A percentile compares a stretch with the other conserved stretches of the same genome.
phyloP scores from a whole-genome alignment of 1,140 invertebrate genomes.

The Melitaea cinxia region DNA sequence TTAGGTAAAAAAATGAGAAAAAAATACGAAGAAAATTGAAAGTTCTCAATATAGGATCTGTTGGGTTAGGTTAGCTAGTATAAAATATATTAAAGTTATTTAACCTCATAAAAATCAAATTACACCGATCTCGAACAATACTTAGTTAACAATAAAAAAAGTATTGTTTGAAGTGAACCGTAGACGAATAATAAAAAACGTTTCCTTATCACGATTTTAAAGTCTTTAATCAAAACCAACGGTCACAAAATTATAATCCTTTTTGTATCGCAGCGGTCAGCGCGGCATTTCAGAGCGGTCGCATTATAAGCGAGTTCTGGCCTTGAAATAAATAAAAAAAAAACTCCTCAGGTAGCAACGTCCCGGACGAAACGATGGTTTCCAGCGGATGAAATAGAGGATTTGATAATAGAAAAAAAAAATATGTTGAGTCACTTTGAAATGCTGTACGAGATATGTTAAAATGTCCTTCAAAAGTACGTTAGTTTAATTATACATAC shows the following conservation, averaged over 20 bases:
- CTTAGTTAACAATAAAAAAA: conserved; percentile 1
- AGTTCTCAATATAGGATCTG: background rate
- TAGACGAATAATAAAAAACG: conserved; percentile 2
- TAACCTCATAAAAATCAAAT: background rate
- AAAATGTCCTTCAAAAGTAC: background rate
- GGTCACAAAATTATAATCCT: conserved; percentile 28
- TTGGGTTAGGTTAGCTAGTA: background rate
- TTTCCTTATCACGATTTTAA: conserved; percentile 18
- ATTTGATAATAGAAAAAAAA: conserved; percentile 13
- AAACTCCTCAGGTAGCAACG: conserved; percentile 22
- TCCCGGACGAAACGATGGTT: conserved; percentile 16
- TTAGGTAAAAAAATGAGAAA: too few species aligned
- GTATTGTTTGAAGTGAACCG: conserved; percentile 6
- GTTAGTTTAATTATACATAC: background rate
- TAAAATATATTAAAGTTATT: background rate
- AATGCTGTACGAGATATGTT: background rate
- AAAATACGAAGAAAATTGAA: background rate
- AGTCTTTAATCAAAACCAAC: conserved; percentile 30
- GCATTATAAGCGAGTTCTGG: conserved; percentile 14
- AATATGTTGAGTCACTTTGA: conserved; percentile 18
- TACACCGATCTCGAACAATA: background rate
- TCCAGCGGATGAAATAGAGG: conserved; percentile 17
- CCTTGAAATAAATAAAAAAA: conserved; percentile 24
- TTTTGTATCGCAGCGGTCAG: conserved; percentile 19
- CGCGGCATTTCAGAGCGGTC: conserved; percentile 19